These are phyloP conservation scores for Dolichotis patagonum DNA, from an alignment of 2,113 vertebrate species.

Conservation along the genomic window DNA sequence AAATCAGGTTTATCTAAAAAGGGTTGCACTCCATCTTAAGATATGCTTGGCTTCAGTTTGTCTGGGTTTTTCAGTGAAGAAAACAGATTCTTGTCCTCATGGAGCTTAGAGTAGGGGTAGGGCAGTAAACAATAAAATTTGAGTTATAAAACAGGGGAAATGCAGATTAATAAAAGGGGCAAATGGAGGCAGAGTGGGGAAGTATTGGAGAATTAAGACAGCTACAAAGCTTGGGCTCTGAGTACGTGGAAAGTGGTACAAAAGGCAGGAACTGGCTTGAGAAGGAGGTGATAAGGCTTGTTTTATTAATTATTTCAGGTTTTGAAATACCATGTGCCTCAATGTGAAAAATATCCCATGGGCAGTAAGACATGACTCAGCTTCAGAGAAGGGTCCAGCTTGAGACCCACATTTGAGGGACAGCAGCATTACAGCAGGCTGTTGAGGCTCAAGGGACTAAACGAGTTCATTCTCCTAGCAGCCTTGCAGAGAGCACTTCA, in stretches of 20 bases:
- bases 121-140: conserved; percentile 18
- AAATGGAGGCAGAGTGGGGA: background rate
- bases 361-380: background rate
- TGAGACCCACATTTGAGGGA: background rate
- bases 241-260: background rate
- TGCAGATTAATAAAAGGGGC: background rate
- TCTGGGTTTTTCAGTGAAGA: background rate
- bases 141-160: background rate
- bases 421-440: background rate
- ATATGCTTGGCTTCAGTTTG: conserved; percentile 22
- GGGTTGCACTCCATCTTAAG: background rate
- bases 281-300: background rate
- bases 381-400: background rate
- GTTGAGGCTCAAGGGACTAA: background rate
- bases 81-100: background rate
- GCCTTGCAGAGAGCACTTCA: background rate
- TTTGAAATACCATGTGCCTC: conserved; percentile 14
- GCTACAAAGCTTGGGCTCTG: background rate
- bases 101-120: background rate
- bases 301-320: conserved; percentile 20
- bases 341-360: background rate
- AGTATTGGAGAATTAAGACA: background rate
- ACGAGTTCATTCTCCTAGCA: background rate
- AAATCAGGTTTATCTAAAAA: conserved; percentile 60
- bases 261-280: background rate